A percentile compares a stretch with the other conserved stretches of the same genome.
Evolutionary conservation across 2,797 vertebrate genomes (phyloP).

Genomic region (Geotrypetes seraphini): DNA sequence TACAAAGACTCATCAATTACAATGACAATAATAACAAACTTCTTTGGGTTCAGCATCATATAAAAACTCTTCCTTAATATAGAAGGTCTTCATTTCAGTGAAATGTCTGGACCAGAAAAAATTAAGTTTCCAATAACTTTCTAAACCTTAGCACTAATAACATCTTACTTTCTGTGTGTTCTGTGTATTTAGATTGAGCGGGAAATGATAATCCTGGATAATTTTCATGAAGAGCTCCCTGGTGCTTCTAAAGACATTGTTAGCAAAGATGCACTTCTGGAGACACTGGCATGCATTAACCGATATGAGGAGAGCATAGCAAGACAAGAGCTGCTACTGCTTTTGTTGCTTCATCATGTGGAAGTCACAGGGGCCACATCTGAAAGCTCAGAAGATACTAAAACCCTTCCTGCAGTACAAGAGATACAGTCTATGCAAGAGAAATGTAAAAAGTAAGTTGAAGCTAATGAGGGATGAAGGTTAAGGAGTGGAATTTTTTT

Average conservation of each 20-base stretch:
- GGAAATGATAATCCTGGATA: slow-evolving; percentile 63
- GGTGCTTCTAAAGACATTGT: slow-evolving; percentile 40
- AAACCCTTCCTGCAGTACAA: slow-evolving; percentile 50
- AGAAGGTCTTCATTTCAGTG: too few species aligned
- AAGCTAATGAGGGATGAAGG: too few species aligned
- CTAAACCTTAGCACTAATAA: too few species aligned
- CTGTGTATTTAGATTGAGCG: slow-evolving; percentile 67
- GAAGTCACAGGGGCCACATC: slow-evolving; percentile 54
- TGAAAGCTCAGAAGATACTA: slow-evolving; percentile 39
- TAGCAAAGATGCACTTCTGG: slow-evolving; percentile 60
- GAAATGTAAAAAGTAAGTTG: slow-evolving; percentile 62
- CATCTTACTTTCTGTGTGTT: slow-evolving; percentile 4
- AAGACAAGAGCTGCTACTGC: slow-evolving; percentile 66
- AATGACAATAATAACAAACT: too few species aligned
- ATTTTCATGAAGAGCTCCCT: slow-evolving; percentile 74
- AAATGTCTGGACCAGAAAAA: too few species aligned
- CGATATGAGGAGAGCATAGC: slow-evolving; percentile 68
- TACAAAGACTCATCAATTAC: too few species aligned
- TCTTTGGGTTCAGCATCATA: too few species aligned
- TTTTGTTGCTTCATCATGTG: slow-evolving; percentile 63
- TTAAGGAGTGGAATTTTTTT: not conserved
- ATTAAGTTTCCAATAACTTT: too few species aligned
- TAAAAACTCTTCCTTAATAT: too few species aligned
- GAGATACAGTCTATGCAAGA: slow-evolving; percentile 70
- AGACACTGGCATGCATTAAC: slow-evolving; percentile 51